Conservation (phyloP, 2,888 invertebrate genomes). For the Volucella bombylans region DNA sequence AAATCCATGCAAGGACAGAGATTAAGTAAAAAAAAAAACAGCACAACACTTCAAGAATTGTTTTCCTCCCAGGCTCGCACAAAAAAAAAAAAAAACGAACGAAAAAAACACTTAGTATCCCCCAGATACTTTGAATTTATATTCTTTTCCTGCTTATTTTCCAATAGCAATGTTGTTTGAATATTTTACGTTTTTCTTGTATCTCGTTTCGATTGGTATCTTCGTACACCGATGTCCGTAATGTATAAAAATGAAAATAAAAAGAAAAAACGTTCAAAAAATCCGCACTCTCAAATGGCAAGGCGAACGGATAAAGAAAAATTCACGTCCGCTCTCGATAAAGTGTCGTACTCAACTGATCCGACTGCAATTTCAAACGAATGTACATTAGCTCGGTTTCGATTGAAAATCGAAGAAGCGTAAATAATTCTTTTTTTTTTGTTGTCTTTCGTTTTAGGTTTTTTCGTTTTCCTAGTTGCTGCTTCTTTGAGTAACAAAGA, state of each 20-base stretch:
- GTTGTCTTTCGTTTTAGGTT: too few relatives aligned
- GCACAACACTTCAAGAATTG: background rate
- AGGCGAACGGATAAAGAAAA: constrained; percentile 61
- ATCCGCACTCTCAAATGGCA: constrained; percentile 49
- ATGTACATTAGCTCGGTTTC: constrained; percentile 73
- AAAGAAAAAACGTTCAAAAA: constrained; percentile 52
- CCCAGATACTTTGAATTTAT: constrained; percentile 50
- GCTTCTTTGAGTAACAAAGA: constrained; percentile 54
- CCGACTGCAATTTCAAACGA: constrained; percentile 66
- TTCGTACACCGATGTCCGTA: constrained; percentile 10
- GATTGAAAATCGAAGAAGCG: constrained; percentile 73
- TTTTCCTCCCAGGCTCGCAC: background rate
- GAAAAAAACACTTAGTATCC: constrained; percentile 43
- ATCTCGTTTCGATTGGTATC: background rate
- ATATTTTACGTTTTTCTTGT: constrained; percentile 21
- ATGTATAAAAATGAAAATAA: constrained; percentile 48
- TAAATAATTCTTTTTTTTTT: constrained; percentile 63
- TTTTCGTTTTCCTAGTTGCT: too few relatives aligned
- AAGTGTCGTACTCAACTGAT: constrained; percentile 72
- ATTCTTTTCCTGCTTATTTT: background rate
- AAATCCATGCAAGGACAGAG: constrained; percentile 40
- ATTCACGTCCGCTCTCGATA: constrained; percentile 66
- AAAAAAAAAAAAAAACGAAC: constrained; percentile 25
- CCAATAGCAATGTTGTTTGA: constrained; percentile 18
- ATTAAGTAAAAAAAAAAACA: background rate